A percentile compares a stretch with the other conserved stretches of the same genome.
Conservation (phyloP, 2,113 vertebrate species). For the Balaeniceps rex region DNA sequence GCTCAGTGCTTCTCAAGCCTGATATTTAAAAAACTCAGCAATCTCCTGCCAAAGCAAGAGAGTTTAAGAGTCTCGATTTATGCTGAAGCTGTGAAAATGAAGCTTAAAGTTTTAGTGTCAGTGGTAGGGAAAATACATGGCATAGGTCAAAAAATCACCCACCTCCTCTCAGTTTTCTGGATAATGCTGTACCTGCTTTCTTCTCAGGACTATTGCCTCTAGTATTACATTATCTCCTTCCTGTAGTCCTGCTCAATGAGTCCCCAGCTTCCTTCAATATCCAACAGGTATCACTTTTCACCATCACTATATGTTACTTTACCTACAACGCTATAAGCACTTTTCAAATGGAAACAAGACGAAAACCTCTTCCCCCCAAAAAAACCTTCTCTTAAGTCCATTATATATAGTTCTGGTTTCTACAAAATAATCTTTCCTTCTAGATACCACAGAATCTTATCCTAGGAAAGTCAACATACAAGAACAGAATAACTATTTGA, state of each 20-base stretch:
- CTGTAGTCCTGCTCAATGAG: not conserved
- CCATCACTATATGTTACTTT: no score
- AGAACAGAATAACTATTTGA: not conserved
- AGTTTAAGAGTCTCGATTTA: not conserved
- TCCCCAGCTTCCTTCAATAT: not conserved
- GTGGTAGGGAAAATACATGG: not conserved
- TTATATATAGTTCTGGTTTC: not conserved
- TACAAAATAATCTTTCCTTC: not conserved
- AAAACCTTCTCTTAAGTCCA: not conserved
- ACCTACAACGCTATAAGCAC: not conserved
- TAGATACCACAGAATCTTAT: not conserved
- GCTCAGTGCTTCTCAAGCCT: not conserved
- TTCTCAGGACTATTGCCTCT: not conserved
- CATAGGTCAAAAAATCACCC: not conserved
- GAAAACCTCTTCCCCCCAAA: fast-evolving
- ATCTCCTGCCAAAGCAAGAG: not conserved
- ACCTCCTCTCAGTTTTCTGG: not conserved
- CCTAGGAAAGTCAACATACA: not conserved
- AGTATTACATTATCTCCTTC: not conserved
- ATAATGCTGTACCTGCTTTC: not conserved
- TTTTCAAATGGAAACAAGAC: not conserved
- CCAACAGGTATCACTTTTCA: not conserved
- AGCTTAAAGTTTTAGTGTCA: not conserved
- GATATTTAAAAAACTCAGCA: not conserved
- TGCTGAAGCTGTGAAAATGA: not conserved